Conservation (phyloP, 1,140 invertebrate species). For the Drosophila subpulchrella region DNA sequence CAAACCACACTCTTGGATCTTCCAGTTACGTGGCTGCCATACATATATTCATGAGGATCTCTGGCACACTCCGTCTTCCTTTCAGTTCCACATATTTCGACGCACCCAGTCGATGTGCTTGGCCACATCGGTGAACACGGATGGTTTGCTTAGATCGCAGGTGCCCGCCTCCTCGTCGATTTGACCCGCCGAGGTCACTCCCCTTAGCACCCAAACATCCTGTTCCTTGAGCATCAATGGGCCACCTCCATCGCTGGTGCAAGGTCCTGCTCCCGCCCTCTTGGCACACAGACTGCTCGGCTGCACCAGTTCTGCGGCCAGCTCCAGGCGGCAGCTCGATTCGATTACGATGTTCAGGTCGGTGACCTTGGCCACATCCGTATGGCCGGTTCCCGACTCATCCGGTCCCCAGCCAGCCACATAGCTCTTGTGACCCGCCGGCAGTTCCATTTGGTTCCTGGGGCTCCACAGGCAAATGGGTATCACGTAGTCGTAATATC, state of each 20-base stretch:
- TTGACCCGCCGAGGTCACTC: constrained; percentile 59
- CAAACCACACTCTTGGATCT: constrained; percentile 10
- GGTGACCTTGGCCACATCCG: constrained; percentile 85
- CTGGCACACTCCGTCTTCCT: too few species aligned
- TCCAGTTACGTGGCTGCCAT: constrained; percentile 6
- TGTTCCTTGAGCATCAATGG: constrained; percentile 70
- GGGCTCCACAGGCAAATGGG: constrained; percentile 87
- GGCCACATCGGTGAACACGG: constrained; percentile 78
- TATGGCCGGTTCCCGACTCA: constrained; percentile 84
- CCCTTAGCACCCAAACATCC: constrained; percentile 70
- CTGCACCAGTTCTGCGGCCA: constrained; percentile 48
- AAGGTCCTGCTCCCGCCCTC: constrained; percentile 73
- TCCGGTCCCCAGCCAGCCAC: constrained; percentile 88
- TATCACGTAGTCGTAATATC: constrained; percentile 83
- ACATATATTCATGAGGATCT: neutral
- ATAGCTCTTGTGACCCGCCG: constrained; percentile 43
- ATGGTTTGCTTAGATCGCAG: constrained; percentile 72
- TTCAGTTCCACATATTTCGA: constrained; percentile 63
- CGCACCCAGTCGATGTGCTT: constrained; percentile 78
- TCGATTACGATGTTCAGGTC: constrained; percentile 86
- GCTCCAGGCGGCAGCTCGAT: constrained; percentile 85
- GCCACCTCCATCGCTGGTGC: constrained; percentile 76
- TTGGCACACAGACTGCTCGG: constrained; percentile 78
- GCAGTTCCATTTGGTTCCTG: constrained; percentile 31
- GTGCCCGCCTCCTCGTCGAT: constrained; percentile 11